These are phyloP conservation scores for Apaloderma vittatum DNA, from an alignment of 2,113 vertebrate genomes.

Conservation along the genomic window DNA sequence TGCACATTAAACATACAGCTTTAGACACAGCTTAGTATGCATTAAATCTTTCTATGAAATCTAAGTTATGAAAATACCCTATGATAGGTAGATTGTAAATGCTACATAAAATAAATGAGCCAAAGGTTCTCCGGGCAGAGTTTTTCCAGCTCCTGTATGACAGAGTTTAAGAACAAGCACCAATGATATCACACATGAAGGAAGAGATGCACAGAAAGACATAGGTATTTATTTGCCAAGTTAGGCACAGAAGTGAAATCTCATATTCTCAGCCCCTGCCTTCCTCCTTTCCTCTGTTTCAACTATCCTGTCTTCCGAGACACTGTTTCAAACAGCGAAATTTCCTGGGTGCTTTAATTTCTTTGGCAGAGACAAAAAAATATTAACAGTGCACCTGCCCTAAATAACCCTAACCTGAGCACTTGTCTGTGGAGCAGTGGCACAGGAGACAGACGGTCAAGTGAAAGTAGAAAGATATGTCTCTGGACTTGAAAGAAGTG, in stretches of 20 bases:
- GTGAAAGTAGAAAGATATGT: not conserved
- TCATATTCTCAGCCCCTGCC: not conserved
- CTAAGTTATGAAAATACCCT: not conserved
- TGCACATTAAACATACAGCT: conserved; percentile 47
- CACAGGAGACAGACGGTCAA: not conserved
- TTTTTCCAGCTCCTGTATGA: not conserved
- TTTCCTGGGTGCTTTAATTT: not conserved
- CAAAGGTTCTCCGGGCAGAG: not conserved
- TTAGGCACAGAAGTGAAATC: not conserved
- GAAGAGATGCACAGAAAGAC: not conserved
- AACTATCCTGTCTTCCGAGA: not conserved
- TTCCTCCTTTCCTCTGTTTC: not conserved
- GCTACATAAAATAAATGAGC: not conserved
- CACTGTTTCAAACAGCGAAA: not conserved
- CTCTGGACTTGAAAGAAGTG: not conserved
- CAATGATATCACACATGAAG: not conserved
- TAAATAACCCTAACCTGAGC: not conserved
- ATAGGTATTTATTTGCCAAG: not conserved
- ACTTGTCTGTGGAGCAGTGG: not conserved
- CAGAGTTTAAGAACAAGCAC: not conserved
- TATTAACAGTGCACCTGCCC: not conserved
- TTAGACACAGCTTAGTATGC: conserved; percentile 42
- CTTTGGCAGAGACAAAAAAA: not conserved
- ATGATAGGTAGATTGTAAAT: not conserved
- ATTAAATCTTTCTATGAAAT: conserved; percentile 7